Evolutionary conservation across 2,888 invertebrate genomes (phyloP), one percentile per base, ranked within the genome.

Genomic region (Drosophila mettleri): DNA sequence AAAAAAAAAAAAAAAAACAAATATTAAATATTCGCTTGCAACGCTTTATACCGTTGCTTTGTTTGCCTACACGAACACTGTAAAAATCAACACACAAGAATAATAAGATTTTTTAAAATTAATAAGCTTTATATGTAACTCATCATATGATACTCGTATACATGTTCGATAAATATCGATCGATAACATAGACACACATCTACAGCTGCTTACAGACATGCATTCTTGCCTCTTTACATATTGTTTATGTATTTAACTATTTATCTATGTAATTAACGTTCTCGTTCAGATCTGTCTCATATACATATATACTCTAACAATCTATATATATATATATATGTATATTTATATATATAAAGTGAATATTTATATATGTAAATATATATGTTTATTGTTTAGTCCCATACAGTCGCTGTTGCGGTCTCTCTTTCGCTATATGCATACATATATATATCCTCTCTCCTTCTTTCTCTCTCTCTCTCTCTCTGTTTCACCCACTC

Each of bases 21-120:
- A 31, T n/a, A n/a, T n/a, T n/a, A n/a, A n/a, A n/a, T n/a, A n/a
- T n/a, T 39, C 49, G 62, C 75, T 74, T 74, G 57, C 62, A 64
- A 31, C 63, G 70, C 29, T 43, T 8, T 52, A 34, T 51, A 48
- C 10, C 70, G 76, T 73, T 69, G 72, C 73, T 52, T 72, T 72
- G 14, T 48, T 74, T 59, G 54, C 74, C 16, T 33, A 65, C n/a
- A 43, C 36, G 43, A 49, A 51, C 48, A 69, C 62, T 72, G 59
- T 76, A 59, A 59, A 69, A 33, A 31, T 18, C 6, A 24, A 20
- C 14, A 38, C 14, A 41, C 36, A n/a, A 36, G 43, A 52, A 43
- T 18, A 48, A 63, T 33, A 29, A 8, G 29, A 18, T 18, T 46
- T 38, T 59, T 54, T n/a, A 3, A 24, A 24, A 34, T 36, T 55